Conservation (phyloP, 2,888 invertebrate species). For the Melieria omissa region DNA sequence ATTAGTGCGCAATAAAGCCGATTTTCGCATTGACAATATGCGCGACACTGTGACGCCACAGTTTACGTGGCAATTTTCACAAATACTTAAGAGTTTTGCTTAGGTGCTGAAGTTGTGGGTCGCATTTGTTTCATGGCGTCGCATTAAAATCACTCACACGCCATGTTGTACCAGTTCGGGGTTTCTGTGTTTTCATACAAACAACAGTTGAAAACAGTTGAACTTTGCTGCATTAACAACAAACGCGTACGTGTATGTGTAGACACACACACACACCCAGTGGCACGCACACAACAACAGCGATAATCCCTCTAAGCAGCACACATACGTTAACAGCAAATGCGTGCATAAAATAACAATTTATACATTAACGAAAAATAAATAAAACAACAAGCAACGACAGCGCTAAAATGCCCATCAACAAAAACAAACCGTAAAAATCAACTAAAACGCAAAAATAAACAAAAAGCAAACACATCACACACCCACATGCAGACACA, state of each 20-base stretch:
- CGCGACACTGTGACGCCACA: too few species aligned
- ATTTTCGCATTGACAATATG: too few species aligned
- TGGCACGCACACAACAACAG: not conserved
- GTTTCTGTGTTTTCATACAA: too few species aligned
- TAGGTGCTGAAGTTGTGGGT: too few species aligned
- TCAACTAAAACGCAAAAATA: not conserved
- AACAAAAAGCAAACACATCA: not conserved
- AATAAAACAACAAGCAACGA: slow-evolving; percentile 3
- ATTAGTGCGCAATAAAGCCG: too few species aligned
- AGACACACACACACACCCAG: not conserved
- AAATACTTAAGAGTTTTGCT: too few species aligned
- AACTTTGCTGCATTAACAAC: too few species aligned
- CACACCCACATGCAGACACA: not conserved
- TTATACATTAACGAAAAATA: slow-evolving; percentile 32
- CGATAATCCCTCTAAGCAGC: not conserved
- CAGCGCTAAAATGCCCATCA: not conserved
- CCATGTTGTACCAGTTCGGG: not conserved
- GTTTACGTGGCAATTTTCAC: too few species aligned
- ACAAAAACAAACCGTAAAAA: not conserved
- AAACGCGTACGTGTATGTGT: not conserved
- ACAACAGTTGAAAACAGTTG: too few species aligned
- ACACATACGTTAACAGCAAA: slow-evolving; percentile 16
- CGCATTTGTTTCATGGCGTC: not conserved
- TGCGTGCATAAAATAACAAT: slow-evolving; percentile 35
- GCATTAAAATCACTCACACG: slow-evolving; percentile 17